Conservation (phyloP, 2,113 vertebrate species). For the Nicator chloris region DNA sequence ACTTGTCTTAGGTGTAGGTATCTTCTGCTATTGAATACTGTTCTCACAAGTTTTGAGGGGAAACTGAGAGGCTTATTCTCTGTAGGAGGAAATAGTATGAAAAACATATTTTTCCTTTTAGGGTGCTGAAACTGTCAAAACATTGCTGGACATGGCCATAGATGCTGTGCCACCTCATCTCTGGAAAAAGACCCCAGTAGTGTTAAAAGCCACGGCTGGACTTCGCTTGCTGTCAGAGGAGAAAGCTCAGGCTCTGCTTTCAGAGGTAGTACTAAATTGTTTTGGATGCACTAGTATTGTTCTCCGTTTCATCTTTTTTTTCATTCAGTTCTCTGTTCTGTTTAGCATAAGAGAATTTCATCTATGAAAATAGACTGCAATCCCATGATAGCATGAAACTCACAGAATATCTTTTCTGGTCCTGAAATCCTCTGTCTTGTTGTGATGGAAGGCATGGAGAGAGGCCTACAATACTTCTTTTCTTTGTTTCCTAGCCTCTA, state of each 20-base stretch:
- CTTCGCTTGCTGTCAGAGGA: slow-evolving; percentile 87
- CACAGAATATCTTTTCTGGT: background rate
- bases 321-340: background rate
- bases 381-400: background rate
- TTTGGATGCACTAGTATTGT: background rate
- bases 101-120: slow-evolving; percentile 41
- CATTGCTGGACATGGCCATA: slow-evolving; percentile 86
- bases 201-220: slow-evolving; percentile 94
- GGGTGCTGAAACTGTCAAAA: slow-evolving; percentile 87
- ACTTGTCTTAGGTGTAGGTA: background rate
- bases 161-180: slow-evolving; percentile 86
- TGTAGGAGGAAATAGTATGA: background rate
- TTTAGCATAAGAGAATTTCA: background rate
- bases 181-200: slow-evolving; percentile 90
- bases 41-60: background rate
- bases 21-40: background rate
- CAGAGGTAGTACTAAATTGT: slow-evolving; percentile 75
- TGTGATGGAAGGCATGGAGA: background rate
- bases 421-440: background rate
- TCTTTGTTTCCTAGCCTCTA: background rate
- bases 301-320: background rate
- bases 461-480: background rate
- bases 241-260: slow-evolving; percentile 86
- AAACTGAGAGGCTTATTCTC: background rate
- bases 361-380: background rate